Conservation (phyloP, 2,113 vertebrate species). For the Rousettus leschenaultii region DNA sequence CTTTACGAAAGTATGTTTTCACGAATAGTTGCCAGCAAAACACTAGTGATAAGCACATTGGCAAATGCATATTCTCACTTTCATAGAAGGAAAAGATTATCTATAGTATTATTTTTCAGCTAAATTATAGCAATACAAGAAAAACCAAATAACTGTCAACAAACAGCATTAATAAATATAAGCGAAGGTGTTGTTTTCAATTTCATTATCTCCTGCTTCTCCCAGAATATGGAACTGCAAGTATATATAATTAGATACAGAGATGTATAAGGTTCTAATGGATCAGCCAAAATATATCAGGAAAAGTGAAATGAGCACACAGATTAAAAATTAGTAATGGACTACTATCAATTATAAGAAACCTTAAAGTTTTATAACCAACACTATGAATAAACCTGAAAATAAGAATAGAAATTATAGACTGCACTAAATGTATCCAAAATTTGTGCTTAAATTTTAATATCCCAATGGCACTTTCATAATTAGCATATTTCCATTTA, state of each 20-base stretch:
- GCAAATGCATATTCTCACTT: background rate
- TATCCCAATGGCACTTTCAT: background rate
- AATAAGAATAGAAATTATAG: background rate
- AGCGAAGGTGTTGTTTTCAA: background rate
- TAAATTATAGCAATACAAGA: background rate
- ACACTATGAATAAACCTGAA: background rate
- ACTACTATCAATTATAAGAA: background rate
- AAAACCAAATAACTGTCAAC: conserved; percentile 31
- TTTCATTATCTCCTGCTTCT: background rate
- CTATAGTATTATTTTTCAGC: background rate
- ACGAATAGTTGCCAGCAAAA: background rate
- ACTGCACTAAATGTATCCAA: background rate
- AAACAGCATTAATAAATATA: background rate
- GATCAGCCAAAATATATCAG: background rate
- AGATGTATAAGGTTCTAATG: background rate
- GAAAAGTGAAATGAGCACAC: background rate
- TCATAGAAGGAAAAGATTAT: background rate
- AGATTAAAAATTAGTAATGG: background rate
- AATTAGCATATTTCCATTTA: background rate
- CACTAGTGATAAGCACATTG: background rate
- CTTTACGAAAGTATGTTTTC: background rate
- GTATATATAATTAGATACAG: background rate
- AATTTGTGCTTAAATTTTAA: conserved; percentile 1
- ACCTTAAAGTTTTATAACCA: background rate
- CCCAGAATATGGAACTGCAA: background rate